These are phyloP conservation scores for Drosophila mojavensis DNA, from an alignment of 1,140 invertebrate species.

Conservation along the genomic window DNA sequence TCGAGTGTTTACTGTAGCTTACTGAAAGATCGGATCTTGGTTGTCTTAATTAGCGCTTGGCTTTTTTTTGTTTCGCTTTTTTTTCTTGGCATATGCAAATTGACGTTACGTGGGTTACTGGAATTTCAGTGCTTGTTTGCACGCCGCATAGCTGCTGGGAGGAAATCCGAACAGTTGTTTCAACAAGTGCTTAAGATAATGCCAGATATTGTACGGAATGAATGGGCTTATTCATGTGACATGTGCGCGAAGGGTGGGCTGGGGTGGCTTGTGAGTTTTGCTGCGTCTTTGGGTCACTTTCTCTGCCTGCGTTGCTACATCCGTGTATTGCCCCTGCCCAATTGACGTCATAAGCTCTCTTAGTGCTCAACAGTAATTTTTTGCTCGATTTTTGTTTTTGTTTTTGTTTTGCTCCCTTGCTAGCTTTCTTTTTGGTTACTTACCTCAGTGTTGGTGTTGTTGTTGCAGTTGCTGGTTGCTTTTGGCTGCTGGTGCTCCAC, in stretches of 20 bases:
- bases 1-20: neutral
- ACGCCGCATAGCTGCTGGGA: constrained; percentile 47
- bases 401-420: constrained; percentile 50
- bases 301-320: constrained; percentile 67
- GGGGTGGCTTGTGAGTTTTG: neutral
- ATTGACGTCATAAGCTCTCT: constrained; percentile 64
- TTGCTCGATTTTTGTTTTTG: constrained; percentile 4
- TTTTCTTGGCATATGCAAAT: constrained; percentile 59
- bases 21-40: constrained; percentile 40
- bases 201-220: constrained; percentile 8
- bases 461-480: constrained; percentile 48
- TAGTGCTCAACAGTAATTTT: constrained; percentile 4
- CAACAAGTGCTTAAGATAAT: constrained; percentile 49
- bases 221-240: constrained; percentile 11
- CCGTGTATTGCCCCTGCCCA: constrained; percentile 58
- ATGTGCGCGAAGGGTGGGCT: neutral
- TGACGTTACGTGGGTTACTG: constrained; percentile 73
- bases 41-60: constrained; percentile 67
- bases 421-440: constrained; percentile 59
- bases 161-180: constrained; percentile 68
- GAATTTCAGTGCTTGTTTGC: constrained; percentile 68
- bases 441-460: constrained; percentile 68
- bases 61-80: neutral
- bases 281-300: constrained; percentile 61
- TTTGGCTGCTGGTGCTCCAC: constrained; percentile 46